Evolutionary conservation across 1,140 invertebrate genomes (phyloP).

Genomic region (Drosophila nannoptera): DNA sequence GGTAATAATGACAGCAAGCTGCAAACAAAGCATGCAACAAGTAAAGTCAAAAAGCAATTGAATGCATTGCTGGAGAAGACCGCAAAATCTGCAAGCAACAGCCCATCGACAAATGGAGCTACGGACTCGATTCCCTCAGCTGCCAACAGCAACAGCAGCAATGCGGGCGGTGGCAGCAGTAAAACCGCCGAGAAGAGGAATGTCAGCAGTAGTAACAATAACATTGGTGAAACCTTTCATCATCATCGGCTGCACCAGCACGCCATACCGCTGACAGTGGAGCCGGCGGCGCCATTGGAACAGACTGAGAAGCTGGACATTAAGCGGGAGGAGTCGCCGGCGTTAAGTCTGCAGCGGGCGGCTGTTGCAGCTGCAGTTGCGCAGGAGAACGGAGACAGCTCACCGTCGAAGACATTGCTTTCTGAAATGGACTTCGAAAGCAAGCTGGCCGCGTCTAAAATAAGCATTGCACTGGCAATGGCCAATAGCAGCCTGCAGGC

Average conservation of each 20-base stretch:
- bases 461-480: slow-evolving; percentile 65
- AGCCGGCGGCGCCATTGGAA: slow-evolving; percentile 71
- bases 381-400: slow-evolving; percentile 34
- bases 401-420: slow-evolving; percentile 28
- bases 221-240: slow-evolving; percentile 37
- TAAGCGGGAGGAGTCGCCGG: slow-evolving; percentile 71
- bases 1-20: slow-evolving; percentile 48
- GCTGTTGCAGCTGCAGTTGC: slow-evolving; percentile 36
- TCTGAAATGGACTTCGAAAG: slow-evolving; percentile 75
- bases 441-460: slow-evolving; percentile 73
- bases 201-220: slow-evolving; percentile 33
- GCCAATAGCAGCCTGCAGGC: slow-evolving; percentile 45
- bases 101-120: slow-evolving; percentile 19
- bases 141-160: slow-evolving; percentile 28
- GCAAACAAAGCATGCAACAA: slow-evolving; percentile 56
- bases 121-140: slow-evolving; percentile 20
- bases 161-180: background rate
- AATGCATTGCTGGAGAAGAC: slow-evolving; percentile 71
- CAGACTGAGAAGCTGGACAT: slow-evolving; percentile 77
- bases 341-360: slow-evolving; percentile 62
- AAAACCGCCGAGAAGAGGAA: slow-evolving; percentile 34
- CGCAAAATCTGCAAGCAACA: slow-evolving; percentile 37
- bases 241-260: slow-evolving; percentile 68
- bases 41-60: slow-evolving; percentile 77
- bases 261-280: slow-evolving; percentile 71